These are phyloP conservation scores for Drosophila nigricruria DNA, from an alignment of 2,888 invertebrate species.

Conservation along the genomic window DNA sequence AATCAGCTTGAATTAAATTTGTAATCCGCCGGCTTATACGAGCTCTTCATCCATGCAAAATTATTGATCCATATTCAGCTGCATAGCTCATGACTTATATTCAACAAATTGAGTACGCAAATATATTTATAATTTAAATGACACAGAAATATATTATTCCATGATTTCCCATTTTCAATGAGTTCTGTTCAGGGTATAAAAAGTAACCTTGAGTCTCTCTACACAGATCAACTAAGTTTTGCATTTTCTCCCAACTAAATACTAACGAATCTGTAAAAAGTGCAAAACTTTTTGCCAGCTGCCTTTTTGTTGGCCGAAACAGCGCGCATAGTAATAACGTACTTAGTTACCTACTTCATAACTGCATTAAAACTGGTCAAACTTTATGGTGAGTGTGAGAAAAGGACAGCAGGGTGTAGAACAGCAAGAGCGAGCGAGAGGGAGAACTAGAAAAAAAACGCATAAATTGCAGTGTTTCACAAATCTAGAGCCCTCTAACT, in stretches of 20 bases:
- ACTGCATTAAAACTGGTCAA: constrained; percentile 69
- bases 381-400: constrained; percentile 38
- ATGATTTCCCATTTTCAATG: neutral
- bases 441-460: neutral
- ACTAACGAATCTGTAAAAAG: constrained; percentile 25
- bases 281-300: constrained; percentile 25
- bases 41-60: neutral
- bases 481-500: constrained; percentile 55
- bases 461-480: constrained; percentile 48
- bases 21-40: constrained; percentile 2
- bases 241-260: constrained; percentile 1
- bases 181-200: neutral
- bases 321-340: constrained; percentile 36
- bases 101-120: neutral
- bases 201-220: neutral
- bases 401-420: constrained; percentile 12
- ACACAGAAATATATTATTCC: neutral
- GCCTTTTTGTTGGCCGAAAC: constrained; percentile 11
- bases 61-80: constrained; percentile 22
- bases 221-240: constrained; percentile 21
- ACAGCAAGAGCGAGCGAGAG: neutral
- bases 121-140: neutral
- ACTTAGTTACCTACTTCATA: constrained; percentile 56
- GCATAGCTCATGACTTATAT: neutral
- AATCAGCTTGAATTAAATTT: constrained; percentile 15